These are phyloP conservation scores for Plebejus anna DNA, from an alignment of 2,888 invertebrate species.

Conservation along the genomic window DNA sequence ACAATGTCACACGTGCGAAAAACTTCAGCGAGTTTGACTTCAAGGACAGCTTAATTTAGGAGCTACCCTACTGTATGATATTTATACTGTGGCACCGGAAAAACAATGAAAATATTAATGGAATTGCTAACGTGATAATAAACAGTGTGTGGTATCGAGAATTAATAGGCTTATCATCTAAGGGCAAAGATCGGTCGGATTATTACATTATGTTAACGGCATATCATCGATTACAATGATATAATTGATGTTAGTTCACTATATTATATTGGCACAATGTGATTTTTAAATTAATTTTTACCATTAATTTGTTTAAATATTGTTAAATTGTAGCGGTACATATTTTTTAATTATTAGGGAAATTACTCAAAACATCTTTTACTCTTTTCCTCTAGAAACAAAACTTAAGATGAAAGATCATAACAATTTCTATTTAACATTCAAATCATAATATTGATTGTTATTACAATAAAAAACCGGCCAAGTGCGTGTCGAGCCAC, in stretches of 20 bases:
- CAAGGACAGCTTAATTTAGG: background rate
- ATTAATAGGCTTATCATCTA: background rate
- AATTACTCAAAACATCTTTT: too few relatives aligned
- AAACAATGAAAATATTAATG: background rate
- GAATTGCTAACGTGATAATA: background rate
- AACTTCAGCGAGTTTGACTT: background rate
- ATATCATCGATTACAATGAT: background rate
- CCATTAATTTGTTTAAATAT: background rate
- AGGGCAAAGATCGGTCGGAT: background rate
- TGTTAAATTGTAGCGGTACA: background rate
- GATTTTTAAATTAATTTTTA: too few relatives aligned
- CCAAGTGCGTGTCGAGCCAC: too few relatives aligned
- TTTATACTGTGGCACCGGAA: background rate
- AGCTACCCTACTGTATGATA: background rate
- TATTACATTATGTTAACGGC: background rate
- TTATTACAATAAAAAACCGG: background rate
- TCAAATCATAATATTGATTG: background rate
- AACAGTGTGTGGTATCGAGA: background rate
- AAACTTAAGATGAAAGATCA: background rate
- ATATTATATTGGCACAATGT: background rate
- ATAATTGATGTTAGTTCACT: background rate
- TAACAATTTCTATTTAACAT: background rate
- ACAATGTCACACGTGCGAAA: too few relatives aligned
- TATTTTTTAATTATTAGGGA: background rate
- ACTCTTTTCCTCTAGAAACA: too few relatives aligned